phyloP scores from a whole-genome alignment of 2,797 vertebrate species.

The Poecilia gillii region DNA sequence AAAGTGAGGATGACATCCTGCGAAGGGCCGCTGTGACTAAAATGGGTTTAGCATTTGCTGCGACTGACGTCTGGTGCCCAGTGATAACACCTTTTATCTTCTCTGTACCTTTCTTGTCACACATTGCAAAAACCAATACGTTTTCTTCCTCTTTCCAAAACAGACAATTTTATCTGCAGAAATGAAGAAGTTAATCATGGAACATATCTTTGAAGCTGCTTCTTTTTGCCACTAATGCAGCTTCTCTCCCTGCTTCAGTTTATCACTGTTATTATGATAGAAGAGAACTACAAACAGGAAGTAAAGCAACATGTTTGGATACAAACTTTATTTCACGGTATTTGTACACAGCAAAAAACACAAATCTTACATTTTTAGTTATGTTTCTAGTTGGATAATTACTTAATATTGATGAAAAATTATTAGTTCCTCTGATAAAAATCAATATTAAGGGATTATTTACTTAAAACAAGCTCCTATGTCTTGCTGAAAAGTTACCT shows the following conservation, averaged over 20 bases:
- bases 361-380: too few relatives aligned
- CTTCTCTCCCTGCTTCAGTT: background rate
- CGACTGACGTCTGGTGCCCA: background rate
- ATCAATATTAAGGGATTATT: too few relatives aligned
- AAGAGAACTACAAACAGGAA: slow-evolving; percentile 19
- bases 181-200: background rate
- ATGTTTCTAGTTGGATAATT: too few relatives aligned
- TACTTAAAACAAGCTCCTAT: too few relatives aligned
- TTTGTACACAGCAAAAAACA: slow-evolving; percentile 6
- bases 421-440: too few relatives aligned
- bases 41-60: slow-evolving; percentile 8
- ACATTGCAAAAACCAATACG: background rate
- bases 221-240: fast-evolving
- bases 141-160: background rate
- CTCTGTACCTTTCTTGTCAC: background rate
- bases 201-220: background rate
- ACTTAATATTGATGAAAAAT: too few relatives aligned
- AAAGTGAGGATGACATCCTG: background rate
- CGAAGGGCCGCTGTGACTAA: background rate
- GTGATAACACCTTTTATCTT: background rate
- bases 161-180: background rate
- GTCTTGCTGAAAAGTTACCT: too few relatives aligned
- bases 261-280: background rate
- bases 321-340: slow-evolving; percentile 69
- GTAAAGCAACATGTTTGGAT: slow-evolving; percentile 18